Base-by-base conservation (phyloP, 2,888 invertebrate species). In the Rhabditoides inermis region DNA sequence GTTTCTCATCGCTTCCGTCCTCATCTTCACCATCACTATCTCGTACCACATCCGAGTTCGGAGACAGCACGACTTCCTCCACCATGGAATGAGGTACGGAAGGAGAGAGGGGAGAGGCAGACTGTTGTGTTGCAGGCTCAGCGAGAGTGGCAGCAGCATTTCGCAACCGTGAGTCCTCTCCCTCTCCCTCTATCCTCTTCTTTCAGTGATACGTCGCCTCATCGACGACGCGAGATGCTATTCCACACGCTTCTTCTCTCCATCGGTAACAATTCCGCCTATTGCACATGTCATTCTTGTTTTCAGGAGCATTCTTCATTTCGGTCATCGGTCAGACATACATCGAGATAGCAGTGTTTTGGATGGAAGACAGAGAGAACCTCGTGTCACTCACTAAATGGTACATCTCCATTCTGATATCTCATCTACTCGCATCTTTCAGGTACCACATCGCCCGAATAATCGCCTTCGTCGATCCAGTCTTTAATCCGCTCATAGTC, bases 331-430 rank as follows among this genome's bases (percentile, higher is more conserved):
- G 70, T 5, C 73, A 73, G 47, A 70, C 69, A 1, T 73, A 69
- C 56, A 68, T 73, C 32, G 73, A 73, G 53, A 70, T 73, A 22
- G 73, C 72, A 6, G 73, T 73, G 4, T 70, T 73, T 52, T 75
- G 71, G 70, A 69, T 69, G n/a, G 63, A 71, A 27, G 72, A 73
- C 41, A 51, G 70, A 6, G 63, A 60, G 15, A 63, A 61, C 44
- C 55, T 64, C 18, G 64, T 60, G 2, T 37, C 55, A 27, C 28
- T 64, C 22, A 60, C 61, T 1, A 53, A 58, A 56, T 64, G 64
- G 64, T 61, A 36, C 12, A 37, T 15, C 7, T 45, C n/a, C 18
- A 12, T 18, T 18, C 40, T 7, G n/a, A n/a, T 22, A 36, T 32
- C 28, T 39, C 10, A 3, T 5, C n/a, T 30, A 23, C 36, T 2